Percentiles rank a stretch among this genome's conserved stretches.
Conservation (phyloP, 2,113 vertebrate species). For the Brachypodius melanocephalos region DNA sequence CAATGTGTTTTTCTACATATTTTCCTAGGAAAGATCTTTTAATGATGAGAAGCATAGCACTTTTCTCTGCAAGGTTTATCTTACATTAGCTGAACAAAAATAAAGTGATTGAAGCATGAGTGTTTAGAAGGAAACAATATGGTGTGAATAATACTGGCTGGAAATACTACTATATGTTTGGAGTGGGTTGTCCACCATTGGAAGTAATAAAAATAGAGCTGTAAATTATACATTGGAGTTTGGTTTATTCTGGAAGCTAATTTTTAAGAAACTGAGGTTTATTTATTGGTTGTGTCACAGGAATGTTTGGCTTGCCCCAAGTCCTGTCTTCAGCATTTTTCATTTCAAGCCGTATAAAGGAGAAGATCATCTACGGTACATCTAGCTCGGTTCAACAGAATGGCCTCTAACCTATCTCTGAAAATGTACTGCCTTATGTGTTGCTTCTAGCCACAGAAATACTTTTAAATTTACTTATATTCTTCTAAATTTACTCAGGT, state of each 20-base stretch:
- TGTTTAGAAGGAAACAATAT: not conserved
- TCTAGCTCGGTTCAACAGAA: not conserved
- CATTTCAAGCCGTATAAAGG: not conserved
- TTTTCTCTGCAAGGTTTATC: not conserved
- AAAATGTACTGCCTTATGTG: not conserved
- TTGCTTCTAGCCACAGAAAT: not conserved
- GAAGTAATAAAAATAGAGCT: not conserved
- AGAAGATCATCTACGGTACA: not conserved
- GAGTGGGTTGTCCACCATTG: not conserved
- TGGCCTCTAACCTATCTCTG: not conserved
- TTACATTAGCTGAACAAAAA: not conserved
- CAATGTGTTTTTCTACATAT: not conserved
- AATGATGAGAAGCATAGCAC: not conserved
- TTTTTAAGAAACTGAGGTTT: not conserved
- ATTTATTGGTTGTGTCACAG: not conserved
- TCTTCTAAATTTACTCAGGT: not conserved
- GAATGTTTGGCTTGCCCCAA: conserved; percentile 3
- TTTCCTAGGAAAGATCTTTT: not conserved
- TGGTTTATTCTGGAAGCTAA: not conserved
- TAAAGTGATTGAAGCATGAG: not conserved
- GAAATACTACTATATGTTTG: not conserved
- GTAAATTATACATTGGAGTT: not conserved
- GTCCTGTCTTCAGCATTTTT: not conserved
- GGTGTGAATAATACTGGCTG: not conserved
- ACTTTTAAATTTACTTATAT: not conserved